Conservation (phyloP, 2,888 invertebrate genomes). For the Gastracanthus pulcherrimus region DNA sequence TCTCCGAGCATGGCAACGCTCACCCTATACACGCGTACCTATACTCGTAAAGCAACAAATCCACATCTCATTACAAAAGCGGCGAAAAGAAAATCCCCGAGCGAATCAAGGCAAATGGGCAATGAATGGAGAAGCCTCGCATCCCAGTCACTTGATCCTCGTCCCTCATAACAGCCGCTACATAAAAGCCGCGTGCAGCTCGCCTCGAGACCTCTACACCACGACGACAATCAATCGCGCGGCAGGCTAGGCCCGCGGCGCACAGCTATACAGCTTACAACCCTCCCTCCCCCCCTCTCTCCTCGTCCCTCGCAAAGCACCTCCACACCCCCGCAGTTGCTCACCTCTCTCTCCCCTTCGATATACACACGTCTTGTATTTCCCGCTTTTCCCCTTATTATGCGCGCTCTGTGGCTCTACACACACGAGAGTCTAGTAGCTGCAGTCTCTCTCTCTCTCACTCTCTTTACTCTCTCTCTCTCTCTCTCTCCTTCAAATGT, state of each 20-base stretch:
- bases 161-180: neutral
- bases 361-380: neutral
- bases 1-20: no score
- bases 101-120: neutral
- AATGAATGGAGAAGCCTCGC: neutral
- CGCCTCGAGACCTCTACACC: neutral
- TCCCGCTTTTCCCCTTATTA: neutral
- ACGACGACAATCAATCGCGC: slow-evolving; percentile 12
- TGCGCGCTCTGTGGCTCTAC: neutral
- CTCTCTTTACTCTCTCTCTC: neutral
- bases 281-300: no score
- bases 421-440: no score
- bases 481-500: slow-evolving; percentile 16
- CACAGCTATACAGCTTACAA: no score
- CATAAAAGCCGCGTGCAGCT: neutral
- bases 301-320: neutral
- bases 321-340: neutral
- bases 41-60: neutral
- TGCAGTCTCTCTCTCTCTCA: neutral
- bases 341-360: neutral
- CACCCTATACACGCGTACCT: neutral
- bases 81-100: neutral
- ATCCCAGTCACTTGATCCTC: slow-evolving; percentile 16
- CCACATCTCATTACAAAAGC: neutral
- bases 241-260: neutral